Evolutionary conservation across 2,797 vertebrate genomes (phyloP), one percentile per base, ranked within the genome.

Genomic region (Leuciscus waleckii): DNA sequence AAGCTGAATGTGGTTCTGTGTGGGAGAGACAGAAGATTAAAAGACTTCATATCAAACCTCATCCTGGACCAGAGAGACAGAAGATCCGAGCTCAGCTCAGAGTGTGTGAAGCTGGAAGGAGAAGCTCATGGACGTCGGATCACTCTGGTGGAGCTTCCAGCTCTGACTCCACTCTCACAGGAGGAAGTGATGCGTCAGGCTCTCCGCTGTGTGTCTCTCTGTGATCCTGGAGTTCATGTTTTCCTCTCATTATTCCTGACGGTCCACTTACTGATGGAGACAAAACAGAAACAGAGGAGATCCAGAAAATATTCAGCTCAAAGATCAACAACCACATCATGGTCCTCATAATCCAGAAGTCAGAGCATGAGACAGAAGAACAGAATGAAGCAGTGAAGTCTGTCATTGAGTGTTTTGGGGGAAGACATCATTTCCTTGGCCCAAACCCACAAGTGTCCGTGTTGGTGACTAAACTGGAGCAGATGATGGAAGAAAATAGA

Each of bases 211-310:
- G n/a, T 80, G 43, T 51, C 78, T 23, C 78, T 80, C 26, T 80
- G 78, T 68, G 49, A 71, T 32, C 67, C 51, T 71, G 76, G 75
- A 58, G 39, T 79, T 61, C 49, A 85, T 79, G 83, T 79, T 7
- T 79, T 79, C 51, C 51, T 85, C 7, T 85, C 4, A 68, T 84
- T 58, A 9, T 56, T 68, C 23, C 63, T 69, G 32, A 58, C 1
- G 73, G 41, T 16, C 49, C 83, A 29, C 29, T 58, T 37, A 21
- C 63, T 29, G 65, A 84, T 29, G 74, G 69, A 39, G 61, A 70
- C 23, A 58, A 84, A 58, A 35, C 17, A 39, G 82, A 77, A 68
- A 21, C 51, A 46, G 58, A 67, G 77, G 3, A 79, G 61, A 29
- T 79, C 14, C 58, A 68, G 43, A 80, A 49, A 80, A 37, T 37